Evolutionary conservation across 2,113 vertebrate genomes (phyloP), one percentile per base, ranked within the genome.

Genomic region (Syrmaticus mikado): DNA sequence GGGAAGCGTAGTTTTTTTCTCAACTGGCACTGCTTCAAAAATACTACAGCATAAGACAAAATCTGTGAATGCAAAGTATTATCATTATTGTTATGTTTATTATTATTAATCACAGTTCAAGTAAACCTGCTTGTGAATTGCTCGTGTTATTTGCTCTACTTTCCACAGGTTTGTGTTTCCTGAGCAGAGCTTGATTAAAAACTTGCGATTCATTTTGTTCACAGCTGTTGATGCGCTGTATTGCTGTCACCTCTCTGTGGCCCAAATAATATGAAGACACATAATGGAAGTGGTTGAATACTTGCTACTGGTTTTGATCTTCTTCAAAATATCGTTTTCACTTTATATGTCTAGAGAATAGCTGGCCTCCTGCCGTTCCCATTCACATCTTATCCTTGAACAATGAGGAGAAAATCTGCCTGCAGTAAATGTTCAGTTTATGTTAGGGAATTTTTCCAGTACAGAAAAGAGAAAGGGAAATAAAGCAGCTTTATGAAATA

Each of bases 301-400:
- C 89, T 55, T 90, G 88, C 92, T 91, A 52, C 72, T 45, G 93
- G 76, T 96, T 98, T 97, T 97, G 82, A 96, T 96, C 92, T 93
- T 92, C 88, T 93, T 97, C 93, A 95, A 97, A 92, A 97, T 97
- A 95, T 68, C 94, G 0, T 82, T 97, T 94, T 97, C 70, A 62
- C 92, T 90, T 95, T 94, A 64, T 86, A 45, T 64, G 83, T 91
- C 86, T 90, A 45, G 71, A 95, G 94, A 97, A 96, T 94, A 96
- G 91, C 77, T 70, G 83, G 88, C 88, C 94, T 94, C 75, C 21
- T 94, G 85, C 95, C 32, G 87, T 83, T 95, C 89, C 72, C 94
- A 82, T 94, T 96, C 94, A 96, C 85, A 93, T 93, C 95, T 96
- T 95, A 94, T 78, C 88, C 90, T 95, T 97, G 95, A 97, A 96